phyloP scores from a whole-genome alignment of 2,113 vertebrate genomes.

The Formicarius rufipectus region DNA sequence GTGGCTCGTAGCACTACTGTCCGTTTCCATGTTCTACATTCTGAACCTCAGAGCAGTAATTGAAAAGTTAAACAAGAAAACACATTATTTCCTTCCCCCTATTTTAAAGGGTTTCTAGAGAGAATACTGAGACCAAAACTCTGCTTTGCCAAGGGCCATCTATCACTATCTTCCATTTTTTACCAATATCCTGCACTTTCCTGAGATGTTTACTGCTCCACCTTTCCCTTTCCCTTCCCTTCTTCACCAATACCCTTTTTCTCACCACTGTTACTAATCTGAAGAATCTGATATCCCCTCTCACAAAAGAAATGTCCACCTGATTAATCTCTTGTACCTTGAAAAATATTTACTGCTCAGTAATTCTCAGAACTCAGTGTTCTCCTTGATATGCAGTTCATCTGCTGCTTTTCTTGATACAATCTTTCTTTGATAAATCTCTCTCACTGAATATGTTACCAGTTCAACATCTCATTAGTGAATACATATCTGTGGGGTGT shows the following conservation, averaged over 20 bases:
- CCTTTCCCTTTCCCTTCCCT: not conserved
- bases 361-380: no score
- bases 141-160: not conserved
- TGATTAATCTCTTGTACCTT: not conserved
- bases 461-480: not conserved
- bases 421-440: conserved; percentile 1
- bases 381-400: not conserved
- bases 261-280: not conserved
- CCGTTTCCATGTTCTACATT: not conserved
- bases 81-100: rapidly evolving
- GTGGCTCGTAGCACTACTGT: not conserved
- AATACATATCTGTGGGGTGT: not conserved
- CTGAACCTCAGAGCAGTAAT: not conserved
- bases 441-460: not conserved
- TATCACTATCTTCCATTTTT: not conserved
- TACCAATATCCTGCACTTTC: not conserved
- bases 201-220: not conserved
- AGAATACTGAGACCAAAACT: not conserved
- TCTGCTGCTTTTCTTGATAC: not conserved
- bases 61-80: not conserved
- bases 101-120: not conserved
- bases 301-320: not conserved
- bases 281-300: not conserved
- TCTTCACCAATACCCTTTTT: not conserved
- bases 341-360: not conserved